phyloP scores from a whole-genome alignment of 2,888 invertebrate genomes.

The Smittia aterrima region DNA sequence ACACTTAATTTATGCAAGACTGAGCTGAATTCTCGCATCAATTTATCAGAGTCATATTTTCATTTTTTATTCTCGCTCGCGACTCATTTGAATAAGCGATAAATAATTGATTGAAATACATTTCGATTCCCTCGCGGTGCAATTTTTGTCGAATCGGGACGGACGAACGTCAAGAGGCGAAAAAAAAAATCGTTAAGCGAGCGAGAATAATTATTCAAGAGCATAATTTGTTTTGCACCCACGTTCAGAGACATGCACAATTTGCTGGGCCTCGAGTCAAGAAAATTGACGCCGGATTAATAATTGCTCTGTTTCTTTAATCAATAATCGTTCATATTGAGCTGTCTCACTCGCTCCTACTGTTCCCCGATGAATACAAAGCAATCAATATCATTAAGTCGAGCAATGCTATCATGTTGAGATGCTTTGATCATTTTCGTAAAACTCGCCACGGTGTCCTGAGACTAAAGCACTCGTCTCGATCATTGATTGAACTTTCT shows the following conservation, averaged over 20 bases:
- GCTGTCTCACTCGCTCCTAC: no score
- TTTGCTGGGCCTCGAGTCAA: neutral
- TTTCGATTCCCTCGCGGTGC: conserved; percentile 1
- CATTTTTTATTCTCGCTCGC: neutral
- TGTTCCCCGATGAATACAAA: no score
- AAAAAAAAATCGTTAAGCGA: neutral
- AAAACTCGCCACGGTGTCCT: conserved; percentile 8
- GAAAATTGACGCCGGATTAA: conserved; percentile 11
- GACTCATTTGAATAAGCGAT: conserved; percentile 16
- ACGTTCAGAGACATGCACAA: neutral
- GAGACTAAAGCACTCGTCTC: neutral
- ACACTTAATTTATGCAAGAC: no score
- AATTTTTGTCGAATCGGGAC: neutral
- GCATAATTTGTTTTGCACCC: neutral
- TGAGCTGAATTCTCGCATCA: neutral
- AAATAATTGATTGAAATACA: conserved; percentile 9
- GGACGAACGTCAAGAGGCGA: no score
- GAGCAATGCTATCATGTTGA: neutral
- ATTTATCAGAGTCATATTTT: conserved; percentile 5
- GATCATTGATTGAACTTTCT: conserved; percentile 1
- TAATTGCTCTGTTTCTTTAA: neutral
- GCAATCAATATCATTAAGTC: no score
- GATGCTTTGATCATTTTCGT: neutral
- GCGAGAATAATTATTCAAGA: neutral
- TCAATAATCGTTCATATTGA: no score